These are phyloP conservation scores for Archilochus colubris DNA, from an alignment of 2,113 vertebrate species.

Conservation along the genomic window DNA sequence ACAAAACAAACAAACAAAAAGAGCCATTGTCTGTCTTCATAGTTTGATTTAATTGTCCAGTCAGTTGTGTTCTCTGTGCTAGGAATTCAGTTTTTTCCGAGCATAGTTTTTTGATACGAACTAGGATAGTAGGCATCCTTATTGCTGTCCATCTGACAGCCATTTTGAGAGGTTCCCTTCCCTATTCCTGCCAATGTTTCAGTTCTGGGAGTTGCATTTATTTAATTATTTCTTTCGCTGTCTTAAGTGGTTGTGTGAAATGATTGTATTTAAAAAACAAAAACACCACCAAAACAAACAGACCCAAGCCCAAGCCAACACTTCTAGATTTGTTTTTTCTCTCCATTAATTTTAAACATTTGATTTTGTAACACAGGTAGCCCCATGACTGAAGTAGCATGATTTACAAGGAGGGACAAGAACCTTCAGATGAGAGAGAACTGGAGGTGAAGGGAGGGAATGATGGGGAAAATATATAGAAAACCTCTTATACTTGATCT, in stretches of 20 bases:
- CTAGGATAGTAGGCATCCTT: not conserved
- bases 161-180: not conserved
- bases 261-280: not conserved
- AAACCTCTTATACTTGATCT: slow-evolving; percentile 34
- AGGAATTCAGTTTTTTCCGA: not conserved
- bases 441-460: slow-evolving; percentile 12
- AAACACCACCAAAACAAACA: not conserved
- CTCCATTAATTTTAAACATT: not conserved
- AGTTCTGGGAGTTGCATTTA: not conserved
- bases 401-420: slow-evolving; percentile 14
- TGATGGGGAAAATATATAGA: not conserved
- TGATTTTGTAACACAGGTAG: not conserved
- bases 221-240: not conserved
- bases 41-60: not conserved
- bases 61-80: not conserved
- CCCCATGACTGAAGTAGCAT: not conserved
- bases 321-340: not conserved
- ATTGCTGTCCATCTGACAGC: not conserved
- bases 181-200: not conserved
- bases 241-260: not conserved
- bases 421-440: slow-evolving; percentile 28
- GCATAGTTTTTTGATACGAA: not conserved
- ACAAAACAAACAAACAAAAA: not conserved
- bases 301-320: not conserved
- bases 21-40: not conserved